Conservation (phyloP, 2,888 invertebrate genomes). For the Aethes cnicana region DNA sequence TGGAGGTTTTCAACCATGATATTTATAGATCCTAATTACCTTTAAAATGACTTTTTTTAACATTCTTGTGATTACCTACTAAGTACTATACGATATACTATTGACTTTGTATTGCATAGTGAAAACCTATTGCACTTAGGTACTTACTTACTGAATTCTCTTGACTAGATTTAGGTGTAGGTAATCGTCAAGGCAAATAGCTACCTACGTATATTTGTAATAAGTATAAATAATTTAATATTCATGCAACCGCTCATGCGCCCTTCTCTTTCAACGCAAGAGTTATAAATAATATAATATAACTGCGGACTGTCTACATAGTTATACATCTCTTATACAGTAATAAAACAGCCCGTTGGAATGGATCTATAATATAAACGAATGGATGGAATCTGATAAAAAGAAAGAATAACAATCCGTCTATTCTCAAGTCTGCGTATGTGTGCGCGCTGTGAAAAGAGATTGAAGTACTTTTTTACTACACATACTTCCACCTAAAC, state of each 20-base stretch:
- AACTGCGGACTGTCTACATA: constrained; percentile 17
- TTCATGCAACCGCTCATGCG: constrained; percentile 34
- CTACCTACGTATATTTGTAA: constrained; percentile 29
- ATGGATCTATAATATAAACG: constrained; percentile 45
- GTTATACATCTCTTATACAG: constrained; percentile 16
- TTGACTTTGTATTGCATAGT: background rate
- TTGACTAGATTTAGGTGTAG: constrained; percentile 8
- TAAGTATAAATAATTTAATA: constrained; percentile 34
- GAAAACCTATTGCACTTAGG: background rate
- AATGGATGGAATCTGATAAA: constrained; percentile 65
- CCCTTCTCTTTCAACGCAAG: constrained; percentile 32
- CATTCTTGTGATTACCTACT: too few relatives aligned
- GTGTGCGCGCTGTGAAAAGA: constrained; percentile 52
- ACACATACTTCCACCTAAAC: constrained; percentile 42
- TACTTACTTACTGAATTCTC: constrained; percentile 16
- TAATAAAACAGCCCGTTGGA: constrained; percentile 41
- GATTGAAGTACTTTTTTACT: constrained; percentile 52
- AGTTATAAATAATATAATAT: constrained; percentile 31
- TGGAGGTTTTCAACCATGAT: too few relatives aligned
- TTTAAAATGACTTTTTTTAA: too few relatives aligned
- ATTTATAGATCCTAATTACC: too few relatives aligned
- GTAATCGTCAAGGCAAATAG: constrained; percentile 23
- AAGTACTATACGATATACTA: too few relatives aligned
- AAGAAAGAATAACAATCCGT: constrained; percentile 57
- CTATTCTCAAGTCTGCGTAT: constrained; percentile 43